A percentile compares a stretch with the other conserved stretches of the same genome.
Evolutionary conservation across 2,113 vertebrate genomes (phyloP).

Genomic region (Ginglymostoma cirratum): DNA sequence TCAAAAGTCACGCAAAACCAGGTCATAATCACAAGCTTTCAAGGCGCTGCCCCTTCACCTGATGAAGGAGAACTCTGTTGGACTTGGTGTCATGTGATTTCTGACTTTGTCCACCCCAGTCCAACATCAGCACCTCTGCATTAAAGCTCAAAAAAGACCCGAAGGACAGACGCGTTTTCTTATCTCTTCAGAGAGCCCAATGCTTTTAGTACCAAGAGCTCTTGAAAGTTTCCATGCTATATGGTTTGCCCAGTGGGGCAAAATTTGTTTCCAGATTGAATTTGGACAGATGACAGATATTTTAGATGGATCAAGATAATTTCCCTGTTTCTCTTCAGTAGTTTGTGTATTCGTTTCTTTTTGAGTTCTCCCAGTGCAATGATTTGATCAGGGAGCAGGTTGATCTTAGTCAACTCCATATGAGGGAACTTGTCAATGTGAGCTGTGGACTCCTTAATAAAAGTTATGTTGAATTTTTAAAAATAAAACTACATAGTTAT

Average conservation of each 20-base stretch:
- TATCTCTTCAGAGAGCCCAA: conserved; percentile 80
- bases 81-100: too few species aligned
- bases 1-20: conserved; percentile 49
- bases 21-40: too few species aligned
- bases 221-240: conserved; percentile 54
- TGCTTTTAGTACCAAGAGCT: conserved; percentile 48
- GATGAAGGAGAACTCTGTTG: too few species aligned
- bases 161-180: conserved; percentile 61
- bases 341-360: conserved; percentile 43
- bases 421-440: conserved; percentile 75
- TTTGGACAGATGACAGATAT: conserved; percentile 54
- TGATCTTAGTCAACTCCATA: conserved; percentile 76
- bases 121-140: too few species aligned
- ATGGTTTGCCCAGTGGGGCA: conserved; percentile 49
- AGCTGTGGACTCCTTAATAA: conserved; percentile 40
- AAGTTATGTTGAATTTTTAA: too few species aligned
- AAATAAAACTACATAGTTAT: neutral
- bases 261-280: conserved; percentile 56
- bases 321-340: conserved; percentile 49
- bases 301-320: conserved; percentile 29
- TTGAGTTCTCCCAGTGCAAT: conserved; percentile 60
- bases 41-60: too few species aligned
- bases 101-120: too few species aligned
- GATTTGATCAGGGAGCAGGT: conserved; percentile 53
- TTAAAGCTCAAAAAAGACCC: too few species aligned